phyloP scores from a whole-genome alignment of 2,797 vertebrate species.

The Gambusia yucatana region DNA sequence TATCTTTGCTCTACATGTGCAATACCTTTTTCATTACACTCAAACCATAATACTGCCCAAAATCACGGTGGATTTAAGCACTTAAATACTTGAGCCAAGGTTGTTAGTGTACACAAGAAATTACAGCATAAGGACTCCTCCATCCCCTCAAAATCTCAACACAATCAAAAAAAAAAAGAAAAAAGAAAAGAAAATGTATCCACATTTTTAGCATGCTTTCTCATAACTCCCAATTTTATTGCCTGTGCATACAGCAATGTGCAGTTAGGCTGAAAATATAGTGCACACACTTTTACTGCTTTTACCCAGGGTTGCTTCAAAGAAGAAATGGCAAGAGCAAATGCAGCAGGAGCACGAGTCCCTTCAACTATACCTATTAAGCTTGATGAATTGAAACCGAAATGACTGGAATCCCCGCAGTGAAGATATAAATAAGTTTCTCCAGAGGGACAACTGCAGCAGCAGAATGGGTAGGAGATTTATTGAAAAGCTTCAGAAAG shows the following conservation, averaged over 20 bases:
- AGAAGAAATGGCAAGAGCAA: conserved; percentile 38
- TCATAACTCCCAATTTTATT: conserved; percentile 46
- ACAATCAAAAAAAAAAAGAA: neutral
- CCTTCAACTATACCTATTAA: conserved; percentile 56
- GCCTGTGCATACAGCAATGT: conserved; percentile 14
- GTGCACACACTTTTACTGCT: conserved; percentile 31
- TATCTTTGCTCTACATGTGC: neutral
- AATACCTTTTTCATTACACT: neutral
- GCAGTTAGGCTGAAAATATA: conserved; percentile 52
- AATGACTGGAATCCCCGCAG: conserved; percentile 57
- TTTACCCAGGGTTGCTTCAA: conserved; percentile 38
- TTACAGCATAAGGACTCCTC: neutral
- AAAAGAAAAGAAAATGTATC: neutral
- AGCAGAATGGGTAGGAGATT: conserved; percentile 40
- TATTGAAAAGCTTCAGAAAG: conserved; percentile 50
- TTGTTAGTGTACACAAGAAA: conserved; percentile 21
- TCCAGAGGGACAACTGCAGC: conserved; percentile 30
- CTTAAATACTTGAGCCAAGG: neutral
- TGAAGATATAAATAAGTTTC: conserved; percentile 53
- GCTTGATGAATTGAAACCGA: conserved; percentile 64
- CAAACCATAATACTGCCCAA: neutral
- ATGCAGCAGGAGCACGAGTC: conserved; percentile 31
- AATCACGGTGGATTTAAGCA: neutral
- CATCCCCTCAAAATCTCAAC: too few species aligned
- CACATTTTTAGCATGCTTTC: conserved; percentile 15